phyloP scores from a whole-genome alignment of 2,888 invertebrate genomes.

The Mechanitis mazaeus region DNA sequence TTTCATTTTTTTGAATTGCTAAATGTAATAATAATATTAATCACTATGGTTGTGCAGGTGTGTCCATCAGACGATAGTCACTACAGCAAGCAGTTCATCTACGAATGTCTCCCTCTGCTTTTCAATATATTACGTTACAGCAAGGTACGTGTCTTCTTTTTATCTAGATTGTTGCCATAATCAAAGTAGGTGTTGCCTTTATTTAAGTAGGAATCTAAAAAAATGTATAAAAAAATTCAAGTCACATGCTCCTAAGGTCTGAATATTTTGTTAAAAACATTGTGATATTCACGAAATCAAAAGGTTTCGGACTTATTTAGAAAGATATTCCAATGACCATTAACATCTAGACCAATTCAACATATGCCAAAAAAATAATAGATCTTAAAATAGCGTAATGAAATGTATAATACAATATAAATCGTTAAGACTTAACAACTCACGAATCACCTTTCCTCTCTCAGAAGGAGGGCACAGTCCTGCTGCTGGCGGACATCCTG shows the following conservation, averaged over 20 bases:
- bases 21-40: neutral
- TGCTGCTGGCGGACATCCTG: conserved; percentile 91
- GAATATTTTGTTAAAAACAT: too few relatives aligned
- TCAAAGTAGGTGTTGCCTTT: neutral
- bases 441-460: neutral
- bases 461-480: conserved; percentile 91
- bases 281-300: neutral
- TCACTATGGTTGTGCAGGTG: conserved; percentile 63
- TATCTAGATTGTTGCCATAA: neutral
- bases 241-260: too few relatives aligned
- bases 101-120: conserved; percentile 91
- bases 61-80: conserved; percentile 87
- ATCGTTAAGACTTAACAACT: neutral
- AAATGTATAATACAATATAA: neutral
- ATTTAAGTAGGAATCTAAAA: too few relatives aligned
- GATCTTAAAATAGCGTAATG: neutral
- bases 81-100: conserved; percentile 91
- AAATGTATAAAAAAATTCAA: too few relatives aligned
- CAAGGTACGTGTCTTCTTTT: conserved; percentile 77
- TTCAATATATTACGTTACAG: conserved; percentile 93
- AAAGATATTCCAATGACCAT: too few relatives aligned
- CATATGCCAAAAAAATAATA: too few relatives aligned
- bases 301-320: too few relatives aligned
- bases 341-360: too few relatives aligned
- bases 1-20: neutral